phyloP scores from a whole-genome alignment of 2,888 invertebrate genomes.

The Tenthredo mesomela region DNA sequence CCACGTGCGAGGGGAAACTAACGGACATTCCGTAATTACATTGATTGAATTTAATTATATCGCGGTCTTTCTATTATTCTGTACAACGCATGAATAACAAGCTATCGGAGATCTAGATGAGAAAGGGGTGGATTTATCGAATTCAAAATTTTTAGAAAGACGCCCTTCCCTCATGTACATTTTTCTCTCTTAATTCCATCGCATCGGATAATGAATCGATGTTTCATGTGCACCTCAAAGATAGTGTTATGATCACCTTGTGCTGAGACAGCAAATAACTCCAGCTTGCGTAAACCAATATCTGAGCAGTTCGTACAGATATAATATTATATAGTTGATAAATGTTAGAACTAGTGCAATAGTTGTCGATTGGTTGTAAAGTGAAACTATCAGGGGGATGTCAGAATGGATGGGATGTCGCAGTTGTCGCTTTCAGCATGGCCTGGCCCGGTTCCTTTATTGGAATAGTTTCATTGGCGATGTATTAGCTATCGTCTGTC shows the following conservation, averaged over 20 bases:
- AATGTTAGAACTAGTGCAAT: constrained; percentile 10
- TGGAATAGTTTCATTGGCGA: constrained; percentile 51
- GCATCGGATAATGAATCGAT: neutral
- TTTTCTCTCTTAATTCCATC: too few relatives aligned
- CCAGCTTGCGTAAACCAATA: neutral
- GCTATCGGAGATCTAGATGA: too few relatives aligned
- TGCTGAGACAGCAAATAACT: neutral
- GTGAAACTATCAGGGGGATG: neutral
- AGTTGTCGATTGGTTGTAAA: constrained; percentile 11
- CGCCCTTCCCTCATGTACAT: too few relatives aligned
- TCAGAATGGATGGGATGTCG: constrained; percentile 43
- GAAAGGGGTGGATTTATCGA: too few relatives aligned
- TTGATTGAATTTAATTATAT: constrained; percentile 37
- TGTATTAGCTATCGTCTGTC: constrained; percentile 44
- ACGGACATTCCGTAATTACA: constrained; percentile 11
- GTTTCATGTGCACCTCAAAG: too few relatives aligned
- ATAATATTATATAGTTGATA: neutral
- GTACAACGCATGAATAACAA: too few relatives aligned
- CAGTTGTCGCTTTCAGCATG: constrained; percentile 36
- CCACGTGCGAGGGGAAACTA: neutral
- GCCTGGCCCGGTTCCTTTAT: constrained; percentile 49
- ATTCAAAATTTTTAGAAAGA: too few relatives aligned
- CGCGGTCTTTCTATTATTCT: neutral
- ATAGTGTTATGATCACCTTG: neutral
- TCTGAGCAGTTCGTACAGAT: neutral